Percentiles rank a stretch among this genome's conserved stretches.
These are phyloP conservation scores for Engraulis encrasicolus DNA, from an alignment of 2,113 vertebrate genomes.

Conservation along the genomic window DNA sequence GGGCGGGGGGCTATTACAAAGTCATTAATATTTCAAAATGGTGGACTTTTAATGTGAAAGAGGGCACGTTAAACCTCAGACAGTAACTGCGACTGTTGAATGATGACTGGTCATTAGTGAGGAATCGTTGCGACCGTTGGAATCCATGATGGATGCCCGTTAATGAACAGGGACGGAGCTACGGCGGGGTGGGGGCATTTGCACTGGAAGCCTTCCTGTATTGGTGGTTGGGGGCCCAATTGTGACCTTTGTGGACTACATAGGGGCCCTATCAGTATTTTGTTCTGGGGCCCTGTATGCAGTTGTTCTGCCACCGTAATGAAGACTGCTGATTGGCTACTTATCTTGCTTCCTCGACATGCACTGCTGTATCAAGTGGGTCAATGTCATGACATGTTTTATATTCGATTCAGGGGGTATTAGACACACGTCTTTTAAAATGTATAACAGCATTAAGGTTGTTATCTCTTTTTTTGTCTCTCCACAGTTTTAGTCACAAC, in stretches of 20 bases:
- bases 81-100: neutral
- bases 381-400: neutral
- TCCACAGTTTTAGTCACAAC: neutral
- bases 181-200: too few relatives aligned
- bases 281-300: too few relatives aligned
- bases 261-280: too few relatives aligned
- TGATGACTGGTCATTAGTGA: neutral
- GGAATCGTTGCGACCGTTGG: neutral
- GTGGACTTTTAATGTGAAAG: neutral
- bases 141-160: neutral
- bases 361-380: neutral
- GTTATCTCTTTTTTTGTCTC: neutral
- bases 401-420: neutral
- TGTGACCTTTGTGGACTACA: too few relatives aligned
- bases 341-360: neutral
- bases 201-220: too few relatives aligned
- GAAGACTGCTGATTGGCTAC: neutral
- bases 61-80: neutral
- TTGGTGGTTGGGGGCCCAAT: too few relatives aligned
- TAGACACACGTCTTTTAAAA: neutral
- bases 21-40: conserved; percentile 1
- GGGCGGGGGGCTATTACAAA: neutral
- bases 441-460: neutral
- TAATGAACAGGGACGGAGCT: too few relatives aligned
- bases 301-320: too few relatives aligned